Conservation (phyloP, 2,113 vertebrate species). For the Nothobranchius furzeri region DNA sequence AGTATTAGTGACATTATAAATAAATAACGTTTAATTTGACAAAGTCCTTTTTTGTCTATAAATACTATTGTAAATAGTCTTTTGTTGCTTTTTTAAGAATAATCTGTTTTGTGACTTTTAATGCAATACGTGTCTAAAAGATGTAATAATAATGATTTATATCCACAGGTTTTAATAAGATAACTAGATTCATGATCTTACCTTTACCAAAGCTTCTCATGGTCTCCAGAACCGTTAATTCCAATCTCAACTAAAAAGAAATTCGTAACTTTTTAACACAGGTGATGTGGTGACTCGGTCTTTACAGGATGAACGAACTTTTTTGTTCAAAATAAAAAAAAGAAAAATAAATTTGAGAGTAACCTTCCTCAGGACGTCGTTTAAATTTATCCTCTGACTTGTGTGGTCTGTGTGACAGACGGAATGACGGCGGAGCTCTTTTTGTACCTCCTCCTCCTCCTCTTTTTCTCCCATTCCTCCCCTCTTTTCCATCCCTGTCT, state of each 20-base stretch:
- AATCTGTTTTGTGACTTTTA: no score
- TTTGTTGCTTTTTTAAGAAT: no score
- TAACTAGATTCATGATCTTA: neutral
- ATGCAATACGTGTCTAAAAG: neutral
- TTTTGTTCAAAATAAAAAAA: neutral
- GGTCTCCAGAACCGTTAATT: constrained; percentile 53
- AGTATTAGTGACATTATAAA: no score
- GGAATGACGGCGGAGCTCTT: constrained; percentile 74
- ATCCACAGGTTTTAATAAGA: no score
- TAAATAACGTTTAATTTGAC: no score
- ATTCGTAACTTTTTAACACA: constrained; percentile 7
- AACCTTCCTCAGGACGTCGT: constrained; percentile 4
- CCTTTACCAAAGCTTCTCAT: constrained; percentile 42
- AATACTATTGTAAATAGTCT: no score
- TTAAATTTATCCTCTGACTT: constrained; percentile 45
- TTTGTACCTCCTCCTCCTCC: constrained; percentile 68
- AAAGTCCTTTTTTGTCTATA: no score
- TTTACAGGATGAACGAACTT: neutral
- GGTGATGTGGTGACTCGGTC: constrained; percentile 33
- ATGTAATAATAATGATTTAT: no score
- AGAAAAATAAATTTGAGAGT: no score
- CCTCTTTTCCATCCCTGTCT: constrained; percentile 33
- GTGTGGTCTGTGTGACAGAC: constrained; percentile 75
- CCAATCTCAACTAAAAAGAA: constrained; percentile 1
- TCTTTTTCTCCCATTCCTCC: constrained; percentile 32